Evolutionary conservation across 64 coral and sea anemone species (phyloP), one percentile per base, ranked within the genome.

Genomic region (Montipora cactus): DNA sequence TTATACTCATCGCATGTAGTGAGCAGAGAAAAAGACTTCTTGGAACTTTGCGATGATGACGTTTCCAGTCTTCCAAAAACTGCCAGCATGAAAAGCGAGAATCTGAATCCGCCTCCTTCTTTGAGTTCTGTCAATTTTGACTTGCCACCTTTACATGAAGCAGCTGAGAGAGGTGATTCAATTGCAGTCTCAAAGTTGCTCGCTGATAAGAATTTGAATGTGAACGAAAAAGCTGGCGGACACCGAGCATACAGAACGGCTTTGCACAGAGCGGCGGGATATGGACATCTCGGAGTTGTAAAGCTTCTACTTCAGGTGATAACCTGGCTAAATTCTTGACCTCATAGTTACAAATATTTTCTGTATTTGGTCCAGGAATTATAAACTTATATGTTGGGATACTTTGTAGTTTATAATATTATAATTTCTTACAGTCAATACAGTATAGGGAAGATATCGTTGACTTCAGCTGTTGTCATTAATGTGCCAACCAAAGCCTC

Each of bases 191-290:
- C 16, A 9, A 73, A 75, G 28, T 47, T 99, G 23, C 68, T 99
- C 59, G 59, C 52, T 0, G 75, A 89, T 47, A 87, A 81, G 70
- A 78, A 49, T 51, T 58, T 94, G 44, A 90, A 99, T 70, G 79
- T 99, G 10, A 96, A 99, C 51, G 92, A 76, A 23, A 89, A 88
- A 47, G 82, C 84, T 2, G 92, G 95, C 4, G 98, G 95, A 0
- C 98, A 99, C 89, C 73, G 98, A 12, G 95, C 90, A 1, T 51
- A 59, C 3, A 92, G 98, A 14, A 94, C 98, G 0, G 76, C 98
- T 47, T 87, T 99, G 18, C 98, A 99, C 59, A 86, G 89, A 51
- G 95, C 98, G 11, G 89, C 98, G 5, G 92, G 95, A 5, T 99
- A 99, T 79, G 98, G 98, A 1, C 98, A 96, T 16, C 87, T 74